Base-by-base conservation (phyloP, 2,888 invertebrate genomes). In the Aphidoletes aphidimyza region DNA sequence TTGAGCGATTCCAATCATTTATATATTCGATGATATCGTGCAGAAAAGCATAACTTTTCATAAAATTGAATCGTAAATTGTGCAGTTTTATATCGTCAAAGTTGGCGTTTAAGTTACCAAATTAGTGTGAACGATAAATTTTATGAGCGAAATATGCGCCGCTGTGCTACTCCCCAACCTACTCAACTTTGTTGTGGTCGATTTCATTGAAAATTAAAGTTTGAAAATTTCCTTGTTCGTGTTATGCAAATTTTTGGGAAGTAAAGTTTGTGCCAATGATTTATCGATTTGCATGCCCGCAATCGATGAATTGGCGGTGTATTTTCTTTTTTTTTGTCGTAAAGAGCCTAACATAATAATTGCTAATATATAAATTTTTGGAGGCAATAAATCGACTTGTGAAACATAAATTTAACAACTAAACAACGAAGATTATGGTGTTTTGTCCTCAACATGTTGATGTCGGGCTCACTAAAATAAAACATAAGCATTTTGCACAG, bases 351-450 rank as follows among this genome's bases (percentile, higher is more conserved):
- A 69, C 8, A 42, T 9, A 69, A 69, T 69, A 69, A 69, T 69
- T 69, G 69, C 69, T 69, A 69, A 69, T 69, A n/a, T 14, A 69
- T 69, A 69, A 69, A 69, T 69, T 69, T 69, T 69, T 8, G 69
- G 69, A 30, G n/a, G 0, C 54, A 22, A 69, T 69, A 69, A 69
- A 69, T 69, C 34, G 69, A 69, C n/a, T 22, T 26, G 69, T 17
- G 69, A 69, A 69, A 30, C 69, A 69, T 69, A 69, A 30, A 30
- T 69, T 69, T 11, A n/a, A 14, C 14, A 34, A 30, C 69, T 69
- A 69, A 69, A 69, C 69, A 69, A 69, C 69, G 3, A 8, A n/a
- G 54, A 22, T 22, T 54, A 42, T 54, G 5, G 54, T 22, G 54
- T 14, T 69, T 30, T 69, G 69, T 69, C 69, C 69, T 69, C 69